Base-by-base conservation (phyloP, 1,140 invertebrate genomes). In the Achatina immaculata region DNA sequence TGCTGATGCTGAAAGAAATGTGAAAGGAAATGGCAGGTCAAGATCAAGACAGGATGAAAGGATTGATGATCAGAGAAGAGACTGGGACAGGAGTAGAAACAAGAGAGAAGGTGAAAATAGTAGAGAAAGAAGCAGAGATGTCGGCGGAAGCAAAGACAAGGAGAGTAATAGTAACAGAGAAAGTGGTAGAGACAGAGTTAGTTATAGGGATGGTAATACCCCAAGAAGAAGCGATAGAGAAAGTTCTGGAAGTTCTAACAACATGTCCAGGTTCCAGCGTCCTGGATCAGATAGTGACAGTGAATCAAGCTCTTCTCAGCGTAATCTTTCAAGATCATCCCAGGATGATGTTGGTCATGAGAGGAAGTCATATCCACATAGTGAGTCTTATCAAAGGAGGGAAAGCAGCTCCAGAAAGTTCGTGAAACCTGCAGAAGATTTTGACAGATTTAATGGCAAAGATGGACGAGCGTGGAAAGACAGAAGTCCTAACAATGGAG, bases 1-100 rank as follows among this genome's bases (percentile, higher is more conserved):
- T 73, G 71, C 74, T 21, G 87, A 89, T 65, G 90, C 90, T 58
- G 86, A 88, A 80, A 86, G 83, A 75, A 68, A 74, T 51, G 43
- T 78, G n/a, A 73, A 65, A 71, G 77, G 4, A n/a, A 4, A 51
- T 66, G 77, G 73, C 69, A 38, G 55, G 72, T 43, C 24, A n/a
- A 24, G 68, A 0, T n/a, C 43, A 40, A 38, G 40, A 38, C 72
- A 48, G 78, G 73, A 69, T 6, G 73, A 74, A 24, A 76, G 71
- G 36, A 45, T 48, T 65, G 81, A 74, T 42, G 74, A 48, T 38
- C 72, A 79, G 38, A 83, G 84, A 81, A 85, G 81, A 77, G 83
- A 84, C 65, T 83, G 82, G 69, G 73, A 72, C 24, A 83, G 85
- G 69, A 40, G 81, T 36, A 66, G 75, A 58, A 24, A 11, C 24